phyloP scores from a whole-genome alignment of 2,888 invertebrate species.

The Drosophila borealis region DNA sequence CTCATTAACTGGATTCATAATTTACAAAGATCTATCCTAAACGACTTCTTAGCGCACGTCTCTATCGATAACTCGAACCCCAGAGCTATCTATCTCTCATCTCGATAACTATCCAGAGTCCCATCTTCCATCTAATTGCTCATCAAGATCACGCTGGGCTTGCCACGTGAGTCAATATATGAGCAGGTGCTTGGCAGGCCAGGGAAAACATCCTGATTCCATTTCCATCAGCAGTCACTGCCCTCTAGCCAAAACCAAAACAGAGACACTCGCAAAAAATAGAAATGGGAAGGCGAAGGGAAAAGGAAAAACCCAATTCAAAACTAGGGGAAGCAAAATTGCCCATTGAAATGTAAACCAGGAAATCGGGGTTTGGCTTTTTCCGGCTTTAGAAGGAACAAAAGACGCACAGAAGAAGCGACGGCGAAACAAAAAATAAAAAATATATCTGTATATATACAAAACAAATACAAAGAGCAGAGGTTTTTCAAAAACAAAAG shows the following conservation, averaged over 20 bases:
- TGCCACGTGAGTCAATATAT: slow-evolving; percentile 43
- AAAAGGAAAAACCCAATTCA: slow-evolving; percentile 42
- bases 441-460: slow-evolving; percentile 51
- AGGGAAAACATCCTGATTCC: slow-evolving; percentile 9
- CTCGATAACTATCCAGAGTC: background rate
- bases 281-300: slow-evolving; percentile 4
- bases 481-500: slow-evolving; percentile 59
- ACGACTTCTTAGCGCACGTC: background rate
- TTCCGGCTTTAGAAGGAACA: slow-evolving; percentile 79
- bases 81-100: background rate
- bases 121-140: slow-evolving; percentile 22
- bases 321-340: slow-evolving; percentile 64
- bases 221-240: slow-evolving; percentile 58
- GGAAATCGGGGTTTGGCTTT: slow-evolving; percentile 81
- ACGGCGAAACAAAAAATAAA: slow-evolving; percentile 41
- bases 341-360: slow-evolving; percentile 80
- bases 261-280: slow-evolving; percentile 28
- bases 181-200: slow-evolving; percentile 51
- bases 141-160: slow-evolving; percentile 13
- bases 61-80: background rate
- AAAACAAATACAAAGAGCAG: slow-evolving; percentile 63
- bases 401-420: slow-evolving; percentile 59
- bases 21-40: too few relatives aligned
- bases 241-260: slow-evolving; percentile 47
- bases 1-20: too few relatives aligned